Evolutionary conservation across 2,797 vertebrate species (phyloP), one percentile per base, ranked within the genome.

Genomic region (Notolabrus celidotus): DNA sequence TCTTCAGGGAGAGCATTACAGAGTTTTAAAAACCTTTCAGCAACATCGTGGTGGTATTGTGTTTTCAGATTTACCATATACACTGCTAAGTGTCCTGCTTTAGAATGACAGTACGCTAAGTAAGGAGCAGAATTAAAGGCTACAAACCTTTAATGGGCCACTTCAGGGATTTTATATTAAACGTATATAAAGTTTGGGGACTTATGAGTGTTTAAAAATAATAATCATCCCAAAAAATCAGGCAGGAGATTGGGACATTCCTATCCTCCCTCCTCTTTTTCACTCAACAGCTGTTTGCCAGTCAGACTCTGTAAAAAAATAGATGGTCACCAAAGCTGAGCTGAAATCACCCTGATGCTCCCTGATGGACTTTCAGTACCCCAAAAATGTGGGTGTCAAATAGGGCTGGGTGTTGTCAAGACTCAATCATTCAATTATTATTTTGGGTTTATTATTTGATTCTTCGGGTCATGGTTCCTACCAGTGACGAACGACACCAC

Each of bases 151-250:
- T 25, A 36, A 34, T 41, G 22, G 25, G 49, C 5, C 25, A 51
- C 22, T 52, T 63, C 17, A 51, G 22, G 23, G 34, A 51, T 49
- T 49, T 23, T 47, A 1, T 51, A 17, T 20, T 31, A n/a, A 16
- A 16, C 46, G 63, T 42, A 14, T 19, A 31, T 31, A 14, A 42
- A 31, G 60, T 16, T 51, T n/a, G 10, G 36, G 60, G 23, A 20
- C 23, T 41, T 41, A 20, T 14, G n/a, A 41, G 39, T 20, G 11
- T 53, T 53, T 27, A 36, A 47, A 60, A 62, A 47, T 22, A 16
- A 1, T 4, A 25, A 59, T 19, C 7, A 10, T 14, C 20, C 17
- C 4, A 25, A 47, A 29, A 11, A 45, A 43, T 23, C 4, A 7
- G 14, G 25, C 34, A 19, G 29, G 34, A 23, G 20, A 47, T 3